Percentiles rank a stretch among this genome's conserved stretches.
These are phyloP conservation scores for Zelleria hepariella DNA, from an alignment of 2,888 invertebrate genomes.

Conservation along the genomic window DNA sequence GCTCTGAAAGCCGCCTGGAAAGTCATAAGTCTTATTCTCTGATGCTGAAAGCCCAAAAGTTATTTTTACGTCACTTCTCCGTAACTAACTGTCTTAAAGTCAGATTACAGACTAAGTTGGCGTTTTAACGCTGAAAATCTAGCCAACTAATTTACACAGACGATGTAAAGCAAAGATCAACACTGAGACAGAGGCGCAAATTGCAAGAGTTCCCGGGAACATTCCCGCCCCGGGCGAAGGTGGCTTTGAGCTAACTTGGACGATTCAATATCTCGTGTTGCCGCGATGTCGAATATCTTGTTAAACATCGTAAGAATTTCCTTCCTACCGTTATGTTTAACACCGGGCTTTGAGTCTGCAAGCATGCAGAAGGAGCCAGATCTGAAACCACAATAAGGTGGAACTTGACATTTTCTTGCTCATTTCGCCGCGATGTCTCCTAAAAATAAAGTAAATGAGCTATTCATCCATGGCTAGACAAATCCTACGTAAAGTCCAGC, in stretches of 20 bases:
- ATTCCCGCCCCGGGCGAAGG: neutral
- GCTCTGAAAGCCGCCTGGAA: no score
- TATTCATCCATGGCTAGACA: no score
- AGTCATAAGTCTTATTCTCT: no score
- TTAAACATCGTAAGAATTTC: neutral
- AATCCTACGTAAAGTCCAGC: no score
- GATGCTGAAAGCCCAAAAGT: no score
- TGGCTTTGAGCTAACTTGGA: neutral
- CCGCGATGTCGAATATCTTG: neutral
- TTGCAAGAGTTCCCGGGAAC: neutral
- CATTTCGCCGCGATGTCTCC: no score
- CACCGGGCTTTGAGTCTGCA: no score
- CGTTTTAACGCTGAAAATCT: neutral
- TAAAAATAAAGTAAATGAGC: no score
- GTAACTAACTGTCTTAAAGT: neutral
- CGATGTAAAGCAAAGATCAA: neutral
- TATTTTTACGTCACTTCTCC: no score
- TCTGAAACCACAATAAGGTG: no score
- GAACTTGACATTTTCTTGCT: no score
- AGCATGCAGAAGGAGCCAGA: no score
- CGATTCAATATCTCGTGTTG: neutral
- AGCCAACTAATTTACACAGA: neutral
- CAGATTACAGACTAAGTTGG: neutral
- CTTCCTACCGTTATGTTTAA: neutral
- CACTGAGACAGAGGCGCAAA: neutral